Base-by-base conservation (phyloP, 2,888 invertebrate genomes). In the Orthonevra nobilis region DNA sequence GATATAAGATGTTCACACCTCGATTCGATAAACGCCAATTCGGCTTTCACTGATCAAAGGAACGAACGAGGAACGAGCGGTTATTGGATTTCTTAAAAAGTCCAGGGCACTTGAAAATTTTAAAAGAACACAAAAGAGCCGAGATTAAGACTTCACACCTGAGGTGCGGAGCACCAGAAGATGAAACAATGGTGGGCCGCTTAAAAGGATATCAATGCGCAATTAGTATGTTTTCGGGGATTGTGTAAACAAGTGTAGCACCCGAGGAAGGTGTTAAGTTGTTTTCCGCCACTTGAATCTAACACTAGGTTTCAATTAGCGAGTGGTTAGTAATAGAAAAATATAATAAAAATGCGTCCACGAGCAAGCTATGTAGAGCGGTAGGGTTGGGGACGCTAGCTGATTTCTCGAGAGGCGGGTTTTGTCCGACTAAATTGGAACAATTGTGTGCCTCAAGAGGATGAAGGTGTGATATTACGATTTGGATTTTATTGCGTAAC, bases 281-380 rank as follows among this genome's bases (percentile, higher is more conserved):
- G 63, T 75, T 75, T 75, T 70, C 69, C 75, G 75, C 69, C 58
- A 44, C 26, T 70, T 75, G 69, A 75, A 50, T 26, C 15, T 6
- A 38, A 32, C 44, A 48, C 50, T 42, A 58, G 48, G 34, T 50
- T 69, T 70, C 50, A 70, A 69, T 75, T 75, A 70, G 56, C 69
- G 42, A 44, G 50, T 50, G 56, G 50, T 63, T 44, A 70, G 63
- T 63, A 75, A 75, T 75, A 50, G 69, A 42, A 69, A 69, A 60
- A 42, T n/a, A 60, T 69, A 69, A 69, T 60, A 69, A 26, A n/a
- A 58, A 58, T 48, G 12, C 56, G 38, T 54, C 44, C 52, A 30
- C 46, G 10, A 23, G 1, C 17, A 19, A 5, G 34, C 20, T 68
- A 56, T 68, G 19, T 68, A 28, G 46, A 58, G 48, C 56, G 46